Evolutionary conservation across 2,113 vertebrate species (phyloP).

Genomic region (Chloebia gouldiae): DNA sequence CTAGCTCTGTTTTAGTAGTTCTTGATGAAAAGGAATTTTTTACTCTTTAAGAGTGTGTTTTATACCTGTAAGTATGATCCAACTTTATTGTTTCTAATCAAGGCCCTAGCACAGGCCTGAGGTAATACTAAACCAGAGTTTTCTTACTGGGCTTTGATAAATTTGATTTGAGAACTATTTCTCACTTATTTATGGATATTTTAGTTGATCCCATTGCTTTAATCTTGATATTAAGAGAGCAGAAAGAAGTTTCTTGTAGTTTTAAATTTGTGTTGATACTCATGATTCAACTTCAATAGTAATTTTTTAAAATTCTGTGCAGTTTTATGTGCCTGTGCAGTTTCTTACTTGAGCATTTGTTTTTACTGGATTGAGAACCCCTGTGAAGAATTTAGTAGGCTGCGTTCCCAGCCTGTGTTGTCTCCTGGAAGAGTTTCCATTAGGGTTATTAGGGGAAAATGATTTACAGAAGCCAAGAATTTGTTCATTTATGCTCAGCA

Average conservation of each 20-base stretch:
- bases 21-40: neutral
- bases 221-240: neutral
- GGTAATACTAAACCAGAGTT: neutral
- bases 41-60: neutral
- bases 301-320: too few relatives aligned
- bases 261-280: neutral
- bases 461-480: neutral
- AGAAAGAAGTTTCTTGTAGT: neutral
- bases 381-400: neutral
- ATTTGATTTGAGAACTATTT: neutral
- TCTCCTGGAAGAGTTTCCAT: neutral
- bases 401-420: neutral
- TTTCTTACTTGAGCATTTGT: neutral
- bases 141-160: neutral
- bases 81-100: neutral
- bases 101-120: neutral
- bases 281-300: neutral
- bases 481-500: neutral
- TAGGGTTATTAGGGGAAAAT: neutral
- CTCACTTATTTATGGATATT: neutral
- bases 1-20: neutral
- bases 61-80: neutral
- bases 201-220: neutral
- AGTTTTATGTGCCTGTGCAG: neutral
- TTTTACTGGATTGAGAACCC: neutral